phyloP scores from a whole-genome alignment of 2,888 invertebrate genomes.

The Drosophila silvestris region DNA sequence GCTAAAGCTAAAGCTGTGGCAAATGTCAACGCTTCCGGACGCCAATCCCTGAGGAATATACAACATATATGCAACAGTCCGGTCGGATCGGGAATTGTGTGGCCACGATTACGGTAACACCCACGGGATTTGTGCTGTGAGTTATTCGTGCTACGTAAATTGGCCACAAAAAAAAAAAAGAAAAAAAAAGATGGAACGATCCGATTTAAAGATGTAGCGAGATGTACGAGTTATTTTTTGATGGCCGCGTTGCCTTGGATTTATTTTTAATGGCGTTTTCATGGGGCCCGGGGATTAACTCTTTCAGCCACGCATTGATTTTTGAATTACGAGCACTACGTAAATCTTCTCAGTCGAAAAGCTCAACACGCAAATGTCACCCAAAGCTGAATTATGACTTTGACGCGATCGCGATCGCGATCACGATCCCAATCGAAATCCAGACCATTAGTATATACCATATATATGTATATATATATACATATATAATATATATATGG shows the following conservation, averaged over 20 bases:
- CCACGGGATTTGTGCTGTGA: constrained; percentile 42
- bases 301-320: constrained; percentile 55
- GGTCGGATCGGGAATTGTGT: constrained; percentile 22
- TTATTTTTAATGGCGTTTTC: constrained; percentile 73
- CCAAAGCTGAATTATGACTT: constrained; percentile 67
- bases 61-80: constrained; percentile 1
- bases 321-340: constrained; percentile 64
- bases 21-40: constrained; percentile 67
- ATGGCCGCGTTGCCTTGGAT: constrained; percentile 63
- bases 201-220: constrained; percentile 15
- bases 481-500: constrained; percentile 3
- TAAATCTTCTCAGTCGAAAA: constrained; percentile 56
- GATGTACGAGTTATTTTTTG: constrained; percentile 58
- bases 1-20: constrained; percentile 4
- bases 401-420: constrained; percentile 41
- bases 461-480: neutral
- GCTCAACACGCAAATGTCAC: constrained; percentile 43
- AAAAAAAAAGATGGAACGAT: constrained; percentile 32
- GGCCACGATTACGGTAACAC: constrained; percentile 24
- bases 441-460: neutral
- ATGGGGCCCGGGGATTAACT: constrained; percentile 71
- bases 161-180: constrained; percentile 27
- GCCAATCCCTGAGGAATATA: constrained; percentile 9
- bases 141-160: constrained; percentile 40
- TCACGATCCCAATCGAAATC: neutral